Percentiles rank a stretch among this genome's conserved stretches.
phyloP scores from a whole-genome alignment of 1,140 invertebrate genomes.

The Penaeus vannamei region DNA sequence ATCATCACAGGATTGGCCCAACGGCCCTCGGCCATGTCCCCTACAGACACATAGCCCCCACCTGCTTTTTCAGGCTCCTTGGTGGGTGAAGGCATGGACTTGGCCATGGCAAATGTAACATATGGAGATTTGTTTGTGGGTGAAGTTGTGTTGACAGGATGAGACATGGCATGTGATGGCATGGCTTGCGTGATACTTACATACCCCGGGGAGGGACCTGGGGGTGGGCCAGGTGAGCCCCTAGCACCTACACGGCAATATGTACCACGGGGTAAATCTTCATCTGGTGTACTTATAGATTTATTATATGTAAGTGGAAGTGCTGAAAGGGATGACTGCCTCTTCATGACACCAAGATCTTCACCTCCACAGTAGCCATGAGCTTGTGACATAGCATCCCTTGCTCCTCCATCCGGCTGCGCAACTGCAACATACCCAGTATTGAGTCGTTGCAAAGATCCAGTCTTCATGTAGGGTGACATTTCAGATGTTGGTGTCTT shows the following conservation, averaged over 20 bases:
- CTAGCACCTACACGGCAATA: slow-evolving; percentile 54
- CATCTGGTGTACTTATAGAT: slow-evolving; percentile 46
- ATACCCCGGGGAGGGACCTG: slow-evolving; percentile 37
- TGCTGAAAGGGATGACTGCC: slow-evolving; percentile 49
- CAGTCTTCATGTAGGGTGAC: slow-evolving; percentile 46
- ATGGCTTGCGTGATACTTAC: slow-evolving; percentile 51
- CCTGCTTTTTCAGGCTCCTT: slow-evolving; percentile 41
- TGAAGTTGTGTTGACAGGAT: slow-evolving; percentile 16
- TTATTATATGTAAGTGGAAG: slow-evolving; percentile 24
- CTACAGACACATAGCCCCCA: slow-evolving; percentile 46
- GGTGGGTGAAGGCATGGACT: slow-evolving; percentile 46
- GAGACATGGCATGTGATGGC: neutral
- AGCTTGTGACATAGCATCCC: slow-evolving; percentile 12
- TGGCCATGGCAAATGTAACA: slow-evolving; percentile 60
- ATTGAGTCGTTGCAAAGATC: slow-evolving; percentile 53
- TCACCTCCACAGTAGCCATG: slow-evolving; percentile 48
- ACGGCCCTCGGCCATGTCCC: slow-evolving; percentile 33
- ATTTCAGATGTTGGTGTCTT: slow-evolving; percentile 34
- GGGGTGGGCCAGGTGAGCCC: slow-evolving; percentile 46
- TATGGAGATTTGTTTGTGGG: slow-evolving; percentile 48
- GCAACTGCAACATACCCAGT: slow-evolving; percentile 56
- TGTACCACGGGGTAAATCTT: slow-evolving; percentile 50
- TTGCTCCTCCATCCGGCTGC: slow-evolving; percentile 40
- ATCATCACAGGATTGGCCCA: slow-evolving; percentile 51
- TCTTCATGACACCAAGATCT: slow-evolving; percentile 42